Base-by-base conservation (phyloP, 2,888 invertebrate species). In the Pachliopta kotzebuea region DNA sequence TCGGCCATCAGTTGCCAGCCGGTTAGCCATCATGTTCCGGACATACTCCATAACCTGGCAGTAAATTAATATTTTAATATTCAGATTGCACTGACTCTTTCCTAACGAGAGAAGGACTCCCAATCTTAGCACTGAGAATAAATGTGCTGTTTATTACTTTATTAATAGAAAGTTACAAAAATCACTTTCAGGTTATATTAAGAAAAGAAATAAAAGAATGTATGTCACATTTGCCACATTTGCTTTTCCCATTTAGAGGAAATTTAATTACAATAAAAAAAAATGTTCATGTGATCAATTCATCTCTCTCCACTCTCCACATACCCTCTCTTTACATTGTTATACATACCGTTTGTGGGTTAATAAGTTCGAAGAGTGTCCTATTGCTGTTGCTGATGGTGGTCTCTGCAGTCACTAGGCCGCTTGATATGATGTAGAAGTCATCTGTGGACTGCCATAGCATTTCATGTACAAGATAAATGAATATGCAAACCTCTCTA, bases 351-450 rank as follows among this genome's bases (percentile, higher is more conserved):
- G 52, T 52, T 29, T 37, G 0, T 6, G 95, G 93, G 14, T 81
- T 80, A 55, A 95, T 84, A 68, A 87, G 80, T 49, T 89, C 81
- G 89, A 93, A 95, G 23, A 95, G 86, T 7, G 89, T 81, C 1
- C 87, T 79, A 81, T 96, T 95, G 76, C 87, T 91, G 83, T 95
- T 95, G 6, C 94, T 94, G 71, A 95, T 94, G 17, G 95, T 95
- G 21, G 96, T 96, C 87, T 96, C 95, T 52, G 92, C 87, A 0
- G 93, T 79, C 61, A 93, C 93, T 78, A 94, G 81, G 1, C 94
- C 94, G 53, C 94, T 90, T 0, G 93, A 93, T 9, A 93, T 83
- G 11, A 93, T 79, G 83, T 94, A 94, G 84, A 93, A 94, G 78
- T 94, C 94, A 76, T 94, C 94, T 71, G 93, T 92, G 61, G 94